phyloP scores from a whole-genome alignment of 2,797 vertebrate species.

The Notoglanidium macrostoma region DNA sequence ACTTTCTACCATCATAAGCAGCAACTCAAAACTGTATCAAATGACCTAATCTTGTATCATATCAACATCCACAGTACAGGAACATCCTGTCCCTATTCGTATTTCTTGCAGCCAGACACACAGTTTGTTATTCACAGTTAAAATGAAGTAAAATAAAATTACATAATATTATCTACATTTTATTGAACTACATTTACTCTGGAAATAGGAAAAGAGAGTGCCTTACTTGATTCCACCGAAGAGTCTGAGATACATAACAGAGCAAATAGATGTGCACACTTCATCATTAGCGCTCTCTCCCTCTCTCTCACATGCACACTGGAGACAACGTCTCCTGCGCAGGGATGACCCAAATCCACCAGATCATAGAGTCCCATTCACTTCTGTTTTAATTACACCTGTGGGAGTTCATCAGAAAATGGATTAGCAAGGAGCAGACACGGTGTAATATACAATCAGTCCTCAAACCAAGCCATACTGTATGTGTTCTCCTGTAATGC shows the following conservation, averaged over 20 bases:
- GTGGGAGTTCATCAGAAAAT: slow-evolving; percentile 45
- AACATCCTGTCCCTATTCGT: neutral
- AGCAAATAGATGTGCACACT: slow-evolving; percentile 25
- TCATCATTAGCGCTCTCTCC: slow-evolving; percentile 22
- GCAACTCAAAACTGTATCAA: neutral
- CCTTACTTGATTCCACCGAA: neutral
- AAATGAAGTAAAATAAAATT: neutral
- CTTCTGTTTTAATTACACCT: slow-evolving; percentile 56
- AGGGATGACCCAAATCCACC: slow-evolving; percentile 49
- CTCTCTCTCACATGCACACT: slow-evolving; percentile 1
- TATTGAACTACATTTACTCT: neutral
- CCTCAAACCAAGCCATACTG: slow-evolving; percentile 6
- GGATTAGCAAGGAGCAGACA: slow-evolving; percentile 24
- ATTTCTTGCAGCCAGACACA: neutral
- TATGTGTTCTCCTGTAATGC: neutral
- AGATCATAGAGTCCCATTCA: slow-evolving; percentile 46
- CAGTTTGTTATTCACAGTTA: neutral
- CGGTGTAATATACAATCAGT: slow-evolving; percentile 14
- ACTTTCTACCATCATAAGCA: neutral
- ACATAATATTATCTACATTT: neutral
- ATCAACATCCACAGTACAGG: neutral
- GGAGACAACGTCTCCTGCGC: slow-evolving; percentile 21
- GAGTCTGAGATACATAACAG: slow-evolving; percentile 15
- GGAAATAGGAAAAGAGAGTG: neutral
- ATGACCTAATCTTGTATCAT: neutral